phyloP scores from a whole-genome alignment of 2,797 vertebrate species.

The Malacoraja senta region DNA sequence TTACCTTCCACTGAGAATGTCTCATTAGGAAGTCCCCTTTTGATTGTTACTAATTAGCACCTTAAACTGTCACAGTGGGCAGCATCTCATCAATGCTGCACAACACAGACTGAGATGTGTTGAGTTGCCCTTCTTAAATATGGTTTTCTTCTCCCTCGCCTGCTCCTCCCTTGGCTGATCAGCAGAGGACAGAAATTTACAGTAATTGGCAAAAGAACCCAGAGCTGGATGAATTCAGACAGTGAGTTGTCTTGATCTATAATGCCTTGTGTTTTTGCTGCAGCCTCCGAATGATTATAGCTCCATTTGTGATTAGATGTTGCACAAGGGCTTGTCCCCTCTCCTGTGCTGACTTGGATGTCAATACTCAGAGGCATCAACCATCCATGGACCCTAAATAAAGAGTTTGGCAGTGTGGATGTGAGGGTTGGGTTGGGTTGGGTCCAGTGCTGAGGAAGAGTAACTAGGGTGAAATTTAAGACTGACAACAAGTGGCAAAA shows the following conservation, averaged over 20 bases:
- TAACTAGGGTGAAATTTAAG: background rate
- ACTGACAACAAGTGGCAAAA: background rate
- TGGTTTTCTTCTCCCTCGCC: background rate
- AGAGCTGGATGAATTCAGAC: background rate
- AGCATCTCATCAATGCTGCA: background rate
- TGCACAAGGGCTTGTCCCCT: background rate
- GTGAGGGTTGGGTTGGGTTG: background rate
- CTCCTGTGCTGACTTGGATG: background rate
- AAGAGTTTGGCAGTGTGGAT: background rate
- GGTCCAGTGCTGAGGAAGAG: background rate
- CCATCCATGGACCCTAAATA: background rate
- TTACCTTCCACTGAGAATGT: background rate
- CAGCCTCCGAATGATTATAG: no score
- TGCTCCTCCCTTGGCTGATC: background rate
- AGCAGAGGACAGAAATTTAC: background rate
- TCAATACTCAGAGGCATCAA: background rate
- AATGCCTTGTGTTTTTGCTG: background rate
- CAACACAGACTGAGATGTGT: background rate
- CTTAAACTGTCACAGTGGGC: background rate
- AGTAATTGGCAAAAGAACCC: background rate
- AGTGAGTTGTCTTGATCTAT: background rate
- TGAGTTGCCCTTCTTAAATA: background rate
- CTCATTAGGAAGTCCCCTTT: background rate
- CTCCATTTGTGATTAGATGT: no score
- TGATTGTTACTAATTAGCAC: background rate